Percentiles rank a stretch among this genome's conserved stretches.
These are phyloP conservation scores for Drosophila takahashii DNA, from an alignment of 1,140 invertebrate species.

Conservation along the genomic window DNA sequence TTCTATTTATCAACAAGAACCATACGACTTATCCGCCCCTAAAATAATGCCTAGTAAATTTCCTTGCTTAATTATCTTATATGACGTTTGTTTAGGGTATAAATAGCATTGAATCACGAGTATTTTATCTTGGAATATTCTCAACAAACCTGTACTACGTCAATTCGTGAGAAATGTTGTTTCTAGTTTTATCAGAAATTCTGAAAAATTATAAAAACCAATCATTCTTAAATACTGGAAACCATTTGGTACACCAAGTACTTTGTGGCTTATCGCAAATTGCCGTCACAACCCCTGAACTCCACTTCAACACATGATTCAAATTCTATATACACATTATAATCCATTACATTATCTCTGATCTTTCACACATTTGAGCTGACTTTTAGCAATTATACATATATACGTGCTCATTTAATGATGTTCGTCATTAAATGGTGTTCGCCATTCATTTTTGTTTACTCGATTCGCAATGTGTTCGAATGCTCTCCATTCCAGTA, in stretches of 20 bases:
- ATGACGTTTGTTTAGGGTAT: slow-evolving; percentile 14
- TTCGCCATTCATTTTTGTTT: slow-evolving; percentile 18
- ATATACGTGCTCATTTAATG: slow-evolving; percentile 14
- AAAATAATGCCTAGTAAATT: slow-evolving; percentile 3
- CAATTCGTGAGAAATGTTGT: slow-evolving; percentile 9
- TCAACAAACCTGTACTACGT: neutral
- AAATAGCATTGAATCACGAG: slow-evolving; percentile 14
- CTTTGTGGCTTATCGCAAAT: slow-evolving; percentile 12
- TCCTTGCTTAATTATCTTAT: slow-evolving; percentile 10
- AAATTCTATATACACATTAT: slow-evolving; percentile 5
- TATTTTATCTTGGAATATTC: slow-evolving; percentile 9
- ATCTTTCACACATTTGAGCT: slow-evolving; percentile 33
- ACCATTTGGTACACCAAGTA: no score
- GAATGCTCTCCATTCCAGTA: slow-evolving; percentile 14
- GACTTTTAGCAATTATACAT: slow-evolving; percentile 14
- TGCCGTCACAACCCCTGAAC: slow-evolving; percentile 7
- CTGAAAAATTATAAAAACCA: neutral
- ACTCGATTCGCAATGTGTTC: slow-evolving; percentile 6
- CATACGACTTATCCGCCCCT: neutral
- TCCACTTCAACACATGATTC: slow-evolving; percentile 3
- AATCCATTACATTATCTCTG: slow-evolving; percentile 31
- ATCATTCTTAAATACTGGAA: no score
- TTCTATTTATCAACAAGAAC: slow-evolving; percentile 2
- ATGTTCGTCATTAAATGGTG: slow-evolving; percentile 14
- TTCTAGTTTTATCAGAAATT: neutral